A percentile compares a stretch with the other conserved stretches of the same genome.
Evolutionary conservation across 2,888 invertebrate species (phyloP).

Genomic region (Stictocephala bisonia): DNA sequence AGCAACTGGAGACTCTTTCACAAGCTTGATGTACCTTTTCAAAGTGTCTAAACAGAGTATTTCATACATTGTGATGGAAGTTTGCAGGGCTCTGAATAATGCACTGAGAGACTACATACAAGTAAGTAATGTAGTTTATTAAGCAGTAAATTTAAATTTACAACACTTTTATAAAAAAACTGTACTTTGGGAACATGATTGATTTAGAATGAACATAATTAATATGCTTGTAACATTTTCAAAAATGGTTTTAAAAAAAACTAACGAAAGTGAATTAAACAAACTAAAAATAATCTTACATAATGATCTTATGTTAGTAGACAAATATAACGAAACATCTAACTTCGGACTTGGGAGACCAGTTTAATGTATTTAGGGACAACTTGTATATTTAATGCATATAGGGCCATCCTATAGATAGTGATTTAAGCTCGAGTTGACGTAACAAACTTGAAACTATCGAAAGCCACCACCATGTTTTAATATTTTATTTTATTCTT

Average conservation of each 20-base stretch:
- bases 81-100: slow-evolving; percentile 13
- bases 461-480: slow-evolving; percentile 1
- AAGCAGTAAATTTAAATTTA: slow-evolving; percentile 16
- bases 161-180: slow-evolving; percentile 20
- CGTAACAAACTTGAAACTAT: slow-evolving; percentile 13
- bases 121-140: slow-evolving; percentile 4
- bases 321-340: slow-evolving; percentile 8
- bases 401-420: slow-evolving; percentile 13
- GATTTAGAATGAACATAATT: background rate
- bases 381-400: slow-evolving; percentile 1
- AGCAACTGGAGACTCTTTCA: slow-evolving; percentile 8
- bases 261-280: slow-evolving; percentile 9
- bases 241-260: slow-evolving; percentile 9
- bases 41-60: slow-evolving; percentile 13
- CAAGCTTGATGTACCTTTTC: slow-evolving; percentile 13
- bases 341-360: background rate
- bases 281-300: slow-evolving; percentile 12
- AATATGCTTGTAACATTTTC: background rate
- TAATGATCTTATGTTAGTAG: slow-evolving; percentile 9
- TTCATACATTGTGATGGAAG: slow-evolving; percentile 13
- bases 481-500: slow-evolving; percentile 7
- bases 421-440: slow-evolving; percentile 8
- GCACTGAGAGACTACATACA: slow-evolving; percentile 13
- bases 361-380: slow-evolving; percentile 3
- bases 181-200: background rate